Evolutionary conservation across 2,797 vertebrate species (phyloP), one percentile per base, ranked within the genome.

Genomic region (Morus bassanus): DNA sequence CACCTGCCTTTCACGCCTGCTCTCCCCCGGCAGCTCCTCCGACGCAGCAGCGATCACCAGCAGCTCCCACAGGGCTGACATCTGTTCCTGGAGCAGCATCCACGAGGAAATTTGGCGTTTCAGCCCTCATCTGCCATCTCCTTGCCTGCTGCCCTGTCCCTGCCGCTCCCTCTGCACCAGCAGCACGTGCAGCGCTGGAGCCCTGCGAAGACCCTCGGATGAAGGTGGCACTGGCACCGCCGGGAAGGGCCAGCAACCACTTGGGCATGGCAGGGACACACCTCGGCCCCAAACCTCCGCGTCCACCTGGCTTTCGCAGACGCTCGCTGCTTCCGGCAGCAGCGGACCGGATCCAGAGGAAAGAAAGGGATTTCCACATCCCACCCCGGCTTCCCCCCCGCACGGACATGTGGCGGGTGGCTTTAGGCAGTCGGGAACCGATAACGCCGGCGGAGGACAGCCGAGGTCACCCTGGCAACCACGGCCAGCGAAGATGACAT

Each of bases 31-130:
- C 64, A 27, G 70, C 35, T 61, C 30, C 70, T 22, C 21, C 3
- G 0, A 30, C 6, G 1, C 16, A 3, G 1, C 12, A 0, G 2
- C 0, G 6, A 51, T 23, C 33, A 19, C 70, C 2, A 1, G 35
- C 21, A 24, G 8, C 16, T 25, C 50, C 64, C 3, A 3, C 1
- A 3, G n/a, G 10, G 61, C 22, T 22, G 21, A 12, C 0, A 1
- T 37, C 69, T 5, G 23, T 16, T 6, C 43, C 67, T 24, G 67
- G 30, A 75, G 70, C 69, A 22, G 74, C 53, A 6, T 2, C 63
- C 12, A 0, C 0, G 0, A 8, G 41, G 39, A 37, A 76, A 43
- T 79, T 18, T 1, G 0, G 18, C 0, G 1, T 21, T 80, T 25
- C 1, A 5, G 28, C 53, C 57, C 10, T 15, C 53, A 2, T 5